A percentile compares a stretch with the other conserved stretches of the same genome.
These are phyloP conservation scores for Blastobasis lacticolella DNA, from an alignment of 2,888 invertebrate species.

Conservation along the genomic window DNA sequence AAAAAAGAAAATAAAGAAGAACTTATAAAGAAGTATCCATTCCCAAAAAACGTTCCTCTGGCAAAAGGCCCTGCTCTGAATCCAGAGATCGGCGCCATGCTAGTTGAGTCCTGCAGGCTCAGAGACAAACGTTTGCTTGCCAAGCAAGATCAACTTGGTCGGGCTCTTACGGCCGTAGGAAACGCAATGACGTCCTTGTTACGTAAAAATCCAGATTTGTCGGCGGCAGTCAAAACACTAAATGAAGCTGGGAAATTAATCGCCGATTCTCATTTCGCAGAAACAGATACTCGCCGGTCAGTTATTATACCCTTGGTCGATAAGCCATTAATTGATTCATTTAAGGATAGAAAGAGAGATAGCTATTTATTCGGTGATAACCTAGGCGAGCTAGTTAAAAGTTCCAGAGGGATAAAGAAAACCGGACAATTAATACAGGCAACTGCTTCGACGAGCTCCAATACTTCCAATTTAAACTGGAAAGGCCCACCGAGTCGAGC, in stretches of 20 bases:
- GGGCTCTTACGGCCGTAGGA: no score
- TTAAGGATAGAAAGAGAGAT: slow-evolving; percentile 9
- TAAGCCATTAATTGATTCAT: slow-evolving; percentile 3
- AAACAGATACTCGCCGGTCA: slow-evolving; percentile 6
- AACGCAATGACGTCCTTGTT: no score
- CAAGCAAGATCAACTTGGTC: no score
- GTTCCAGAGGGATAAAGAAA: slow-evolving; percentile 6
- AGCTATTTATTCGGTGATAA: slow-evolving; percentile 9
- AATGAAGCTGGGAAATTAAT: neutral
- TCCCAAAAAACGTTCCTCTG: slow-evolving; percentile 3
- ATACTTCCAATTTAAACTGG: slow-evolving; percentile 4
- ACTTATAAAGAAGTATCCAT: no score
- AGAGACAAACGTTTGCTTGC: no score
- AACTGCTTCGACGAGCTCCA: neutral
- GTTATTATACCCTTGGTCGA: slow-evolving; percentile 7
- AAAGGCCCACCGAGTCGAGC: slow-evolving; percentile 3
- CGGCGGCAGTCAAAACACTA: no score
- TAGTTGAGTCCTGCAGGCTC: neutral
- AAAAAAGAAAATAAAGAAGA: no score
- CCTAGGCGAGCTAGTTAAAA: slow-evolving; percentile 6
- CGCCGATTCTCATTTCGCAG: neutral
- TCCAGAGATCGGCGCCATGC: slow-evolving; percentile 4
- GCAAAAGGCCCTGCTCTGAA: slow-evolving; percentile 4
- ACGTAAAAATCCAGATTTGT: no score
- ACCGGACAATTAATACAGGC: slow-evolving; percentile 5